Evolutionary conservation across 2,113 vertebrate genomes (phyloP).

Genomic region (Melanerpes aurifrons): DNA sequence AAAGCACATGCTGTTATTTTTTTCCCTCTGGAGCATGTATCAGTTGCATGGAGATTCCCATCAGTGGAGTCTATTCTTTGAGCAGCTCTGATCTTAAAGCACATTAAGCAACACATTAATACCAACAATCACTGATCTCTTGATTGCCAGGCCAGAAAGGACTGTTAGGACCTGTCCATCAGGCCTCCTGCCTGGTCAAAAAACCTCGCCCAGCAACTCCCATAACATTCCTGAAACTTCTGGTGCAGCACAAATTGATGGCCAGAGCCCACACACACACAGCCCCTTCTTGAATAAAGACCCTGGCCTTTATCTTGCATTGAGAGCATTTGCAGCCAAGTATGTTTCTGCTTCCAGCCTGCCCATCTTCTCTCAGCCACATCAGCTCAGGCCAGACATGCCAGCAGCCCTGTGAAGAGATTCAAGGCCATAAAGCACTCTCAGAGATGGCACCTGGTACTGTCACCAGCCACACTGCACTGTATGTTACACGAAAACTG

Average conservation of each 20-base stretch:
- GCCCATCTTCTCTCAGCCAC: neutral
- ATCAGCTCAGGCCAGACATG: rapidly evolving
- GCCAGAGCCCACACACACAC: neutral
- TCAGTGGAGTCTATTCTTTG: neutral
- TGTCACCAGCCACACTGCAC: neutral
- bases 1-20: neutral
- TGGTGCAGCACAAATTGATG: neutral
- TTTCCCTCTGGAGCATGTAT: neutral
- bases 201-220: neutral
- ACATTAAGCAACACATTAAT: neutral
- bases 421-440: neutral
- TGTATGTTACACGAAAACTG: neutral
- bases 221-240: neutral
- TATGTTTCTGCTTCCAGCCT: rapidly evolving
- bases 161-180: neutral
- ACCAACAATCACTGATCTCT: no score
- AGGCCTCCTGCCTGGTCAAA: neutral
- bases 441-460: neutral
- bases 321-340: rapidly evolving
- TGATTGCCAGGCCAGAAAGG: neutral
- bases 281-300: neutral
- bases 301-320: neutral
- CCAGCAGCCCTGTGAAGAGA: neutral
- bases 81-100: slow-evolving; percentile 34
- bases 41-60: neutral